Conservation (phyloP, 2,113 vertebrate genomes). For the Protobothrops mucrosquamatus region DNA sequence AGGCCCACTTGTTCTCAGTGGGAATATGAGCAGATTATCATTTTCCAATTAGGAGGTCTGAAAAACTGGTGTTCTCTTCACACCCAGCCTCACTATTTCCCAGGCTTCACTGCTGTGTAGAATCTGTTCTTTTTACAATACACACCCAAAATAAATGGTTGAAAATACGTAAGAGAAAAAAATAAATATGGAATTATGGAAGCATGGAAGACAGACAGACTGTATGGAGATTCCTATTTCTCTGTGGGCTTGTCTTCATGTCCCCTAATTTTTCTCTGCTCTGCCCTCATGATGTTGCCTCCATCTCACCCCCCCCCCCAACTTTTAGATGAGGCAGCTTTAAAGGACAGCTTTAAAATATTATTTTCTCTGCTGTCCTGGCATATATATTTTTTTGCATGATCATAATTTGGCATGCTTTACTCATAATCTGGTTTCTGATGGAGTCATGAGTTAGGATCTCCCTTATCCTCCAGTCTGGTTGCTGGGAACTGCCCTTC, state of each 20-base stretch:
- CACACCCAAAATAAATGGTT: not conserved
- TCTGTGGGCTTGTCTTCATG: not conserved
- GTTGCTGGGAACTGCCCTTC: not conserved
- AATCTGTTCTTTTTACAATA: not conserved
- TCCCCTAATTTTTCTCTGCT: not conserved
- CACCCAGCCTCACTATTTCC: constrained; percentile 36
- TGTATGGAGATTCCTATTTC: not conserved
- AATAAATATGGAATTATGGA: not conserved
- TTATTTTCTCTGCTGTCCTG: not conserved
- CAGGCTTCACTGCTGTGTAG: not conserved
- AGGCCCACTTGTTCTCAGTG: not conserved
- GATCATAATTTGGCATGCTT: not conserved
- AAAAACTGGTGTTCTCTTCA: constrained; percentile 33
- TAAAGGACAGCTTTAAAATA: not conserved
- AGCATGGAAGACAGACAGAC: not conserved
- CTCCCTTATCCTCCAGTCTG: not conserved
- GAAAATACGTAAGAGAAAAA: not conserved
- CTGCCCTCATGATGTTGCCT: not conserved
- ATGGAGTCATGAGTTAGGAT: not conserved
- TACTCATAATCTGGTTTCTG: not conserved
- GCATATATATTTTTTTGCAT: not conserved
- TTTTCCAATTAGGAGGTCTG: constrained; percentile 40
- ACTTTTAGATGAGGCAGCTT: not conserved
- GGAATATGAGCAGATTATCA: not conserved
- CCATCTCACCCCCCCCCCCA: not conserved